Evolutionary conservation across 2,888 invertebrate species (phyloP), one percentile per base, ranked within the genome.

Genomic region (Chrysolina americana): DNA sequence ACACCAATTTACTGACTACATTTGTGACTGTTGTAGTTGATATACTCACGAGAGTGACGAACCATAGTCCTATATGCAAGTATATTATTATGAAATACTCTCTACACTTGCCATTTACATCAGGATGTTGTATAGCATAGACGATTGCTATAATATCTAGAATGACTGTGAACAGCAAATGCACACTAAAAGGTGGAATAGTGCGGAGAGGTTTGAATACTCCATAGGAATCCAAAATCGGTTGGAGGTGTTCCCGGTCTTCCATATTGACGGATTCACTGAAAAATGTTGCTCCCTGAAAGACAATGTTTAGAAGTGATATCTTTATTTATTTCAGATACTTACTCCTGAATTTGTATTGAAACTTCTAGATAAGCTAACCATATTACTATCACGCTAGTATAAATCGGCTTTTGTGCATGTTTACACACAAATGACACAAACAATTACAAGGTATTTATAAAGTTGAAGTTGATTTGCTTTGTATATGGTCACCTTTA

Each of bases 1-100:
- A 75, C 62, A 41, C 41, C 13, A 68, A 41, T 50, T 23, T 15
- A 2, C 17, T 28, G 23, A 1, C 2, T 47, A 2, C 28, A 28
- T 28, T 2, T 28, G 28, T 28, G 28, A n/a, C 2, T 65, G 1
- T 2, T 50, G n/a, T 2, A 65, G 50, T 65, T 19, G n/a, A 28
- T 2, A 36, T 21, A 80, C 88, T 88, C 87, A 92, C 92, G 84
- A 90, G 87, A 65, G 91, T 90, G 65, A 92, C 80, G 78, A 91
- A 88, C 92, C 92, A 92, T 77, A 91, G 89, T 15, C 87, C 88
- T 41, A 89, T 89, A 73, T 92, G 90, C 70, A 90, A 85, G 83
- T 92, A 92, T 36, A 92, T 88, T 85, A 92, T 88, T 71, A 91
- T 87, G 81, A 91, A 92, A 81, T 91, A 91, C 59, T 91, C 91